Base-by-base conservation (phyloP, 1,140 invertebrate genomes). In the Drosophila persimilis region DNA sequence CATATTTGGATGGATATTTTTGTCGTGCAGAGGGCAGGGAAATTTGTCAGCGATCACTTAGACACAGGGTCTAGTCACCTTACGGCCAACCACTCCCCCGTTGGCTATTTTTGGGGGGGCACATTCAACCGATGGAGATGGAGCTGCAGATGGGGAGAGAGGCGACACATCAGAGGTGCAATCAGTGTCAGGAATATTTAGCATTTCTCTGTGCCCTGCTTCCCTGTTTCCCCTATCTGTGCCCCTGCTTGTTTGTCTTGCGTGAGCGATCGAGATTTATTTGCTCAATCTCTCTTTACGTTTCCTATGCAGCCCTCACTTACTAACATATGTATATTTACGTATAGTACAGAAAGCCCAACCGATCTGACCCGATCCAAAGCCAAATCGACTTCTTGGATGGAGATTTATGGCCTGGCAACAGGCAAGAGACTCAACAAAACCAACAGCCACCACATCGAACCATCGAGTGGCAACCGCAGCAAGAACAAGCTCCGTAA, bases 181-280 rank as follows among this genome's bases (percentile, higher is more conserved):
- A 84, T 84, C 80, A 80, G 76, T 77, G 80, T 64, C 80, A 66
- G 50, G 66, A 76, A 64, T 77, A 80, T 77, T 81, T 81, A 81
- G 62, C 65, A 69, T 83, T 78, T 46, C 50, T 26, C 15, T 13
- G 11, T 43, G 22, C 29, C 29, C 24, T 5, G 24, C 4, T 26
- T 26, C 24, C 35, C 35, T 15, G 44, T 7, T 53, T 35, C 17
- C 15, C 62, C 24, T 22, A 51, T 1, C 39, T 39, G 11, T 26
- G 8, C 5, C 31, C 26, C 50, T 9, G 22, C 26, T 9, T 62
- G 45, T 69, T 75, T 69, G 52, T 60, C 46, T 61, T 67, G 53
- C 31, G 22, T 24, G 29, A 54, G 41, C 63, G 43, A 11, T 7
- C 15, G 17, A 86, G 80, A 84, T 85, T 86, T 86, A 81, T 78